These are phyloP conservation scores for Cyaniris semiargus DNA, from an alignment of 2,888 invertebrate species.

Conservation along the genomic window DNA sequence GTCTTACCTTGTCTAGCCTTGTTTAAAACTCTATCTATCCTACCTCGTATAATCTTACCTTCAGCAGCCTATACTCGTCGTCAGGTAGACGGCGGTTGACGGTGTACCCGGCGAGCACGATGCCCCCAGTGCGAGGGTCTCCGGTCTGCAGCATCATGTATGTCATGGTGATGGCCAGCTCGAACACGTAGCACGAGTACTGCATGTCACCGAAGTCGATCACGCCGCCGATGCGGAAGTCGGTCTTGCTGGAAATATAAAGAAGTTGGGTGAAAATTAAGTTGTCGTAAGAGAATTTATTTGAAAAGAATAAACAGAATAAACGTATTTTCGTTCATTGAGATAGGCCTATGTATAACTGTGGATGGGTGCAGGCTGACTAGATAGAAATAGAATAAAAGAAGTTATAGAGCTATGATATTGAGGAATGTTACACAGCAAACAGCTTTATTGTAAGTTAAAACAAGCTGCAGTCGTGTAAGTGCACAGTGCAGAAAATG, in stretches of 20 bases:
- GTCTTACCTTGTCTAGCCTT: background rate
- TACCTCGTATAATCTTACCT: constrained; percentile 65
- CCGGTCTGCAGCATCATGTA: constrained; percentile 88
- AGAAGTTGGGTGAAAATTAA: background rate
- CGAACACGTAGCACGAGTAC: constrained; percentile 87
- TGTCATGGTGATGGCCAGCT: constrained; percentile 89
- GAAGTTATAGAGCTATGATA: too few species aligned
- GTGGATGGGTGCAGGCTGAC: too few species aligned
- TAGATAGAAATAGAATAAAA: too few species aligned
- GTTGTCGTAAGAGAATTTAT: background rate
- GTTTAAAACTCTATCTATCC: background rate
- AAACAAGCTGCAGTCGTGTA: too few species aligned
- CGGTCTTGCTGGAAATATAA: constrained; percentile 44
- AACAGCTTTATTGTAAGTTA: too few species aligned
- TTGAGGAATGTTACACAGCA: too few species aligned
- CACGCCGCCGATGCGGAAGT: constrained; percentile 83
- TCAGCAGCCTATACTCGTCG: constrained; percentile 83
- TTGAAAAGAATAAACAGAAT: too few species aligned
- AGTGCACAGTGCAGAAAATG: too few species aligned
- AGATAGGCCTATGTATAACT: too few species aligned
- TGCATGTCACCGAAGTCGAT: constrained; percentile 91
- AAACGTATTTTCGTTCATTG: too few species aligned
- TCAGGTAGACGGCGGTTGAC: constrained; percentile 80
- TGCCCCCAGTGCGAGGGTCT: constrained; percentile 81
- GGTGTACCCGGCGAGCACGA: constrained; percentile 89